Base-by-base conservation (phyloP, 2,797 vertebrate species). In the Carapus acus region DNA sequence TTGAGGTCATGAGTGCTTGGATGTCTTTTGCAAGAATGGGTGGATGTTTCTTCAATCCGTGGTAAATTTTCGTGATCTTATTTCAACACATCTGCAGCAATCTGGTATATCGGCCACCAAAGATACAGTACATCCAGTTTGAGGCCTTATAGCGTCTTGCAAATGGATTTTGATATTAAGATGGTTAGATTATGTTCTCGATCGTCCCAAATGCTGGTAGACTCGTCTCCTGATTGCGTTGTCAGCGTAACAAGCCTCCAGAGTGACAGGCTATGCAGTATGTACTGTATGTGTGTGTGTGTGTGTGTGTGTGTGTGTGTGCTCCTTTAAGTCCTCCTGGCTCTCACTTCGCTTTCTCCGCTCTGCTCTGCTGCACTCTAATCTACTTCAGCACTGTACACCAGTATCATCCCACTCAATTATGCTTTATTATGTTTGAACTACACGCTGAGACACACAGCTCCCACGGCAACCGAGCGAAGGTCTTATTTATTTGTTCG, bases 401-500 rank as follows among this genome's bases (percentile, higher is more conserved):
- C 56, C 71, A 69, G 58, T 64, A 66, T 71, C 67, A 74, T 54
- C 53, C 45, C 44, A 58, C 62, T 68, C 74, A 60, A 74, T 79
- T 76, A 67, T 64, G 40, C 54, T 77, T 69, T 70, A 80, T 83
- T 83, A 71, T 67, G 60, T 72, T 83, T 73, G 58, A 76, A 83
- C 83, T 78, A 50, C 58, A 47, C 73, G 67, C 71, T 78, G 59
- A 77, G 82, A 83, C 69, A 78, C 57, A 66, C 43, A 53, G 79
- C 84, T 76, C 47, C 83, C 80, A 81, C 78, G 70, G 83, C 59
- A 65, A 83, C 68, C 36, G 34, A 23, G 64, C 70, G 58, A 83
- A 80, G 80, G 74, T 67, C 63, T 67, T 77, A 73, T 83, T 76
- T 84, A 73, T 79, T 75, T 79, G 66, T 67, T 76, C 62, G 60